Conservation (phyloP, 2,797 vertebrate genomes). For the Chloroceryle inda region DNA sequence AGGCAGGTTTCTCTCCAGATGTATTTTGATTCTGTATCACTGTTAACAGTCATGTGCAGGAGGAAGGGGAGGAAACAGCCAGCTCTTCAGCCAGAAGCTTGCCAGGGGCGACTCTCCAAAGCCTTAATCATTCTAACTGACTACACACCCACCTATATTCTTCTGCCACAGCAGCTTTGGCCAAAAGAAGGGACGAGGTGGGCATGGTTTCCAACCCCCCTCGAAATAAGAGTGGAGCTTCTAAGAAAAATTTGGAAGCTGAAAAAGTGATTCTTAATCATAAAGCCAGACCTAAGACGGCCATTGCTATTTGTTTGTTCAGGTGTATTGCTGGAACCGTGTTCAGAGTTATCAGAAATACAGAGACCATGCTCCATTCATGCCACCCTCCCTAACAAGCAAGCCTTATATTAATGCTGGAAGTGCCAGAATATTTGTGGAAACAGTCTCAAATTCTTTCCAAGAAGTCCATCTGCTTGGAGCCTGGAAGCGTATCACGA, state of each 20-base stretch:
- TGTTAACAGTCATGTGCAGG: neutral
- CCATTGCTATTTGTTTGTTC: neutral
- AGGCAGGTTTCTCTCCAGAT: neutral
- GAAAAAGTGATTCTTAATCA: neutral
- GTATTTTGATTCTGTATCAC: neutral
- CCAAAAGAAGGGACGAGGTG: neutral
- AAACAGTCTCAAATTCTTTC: neutral
- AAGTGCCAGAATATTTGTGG: neutral
- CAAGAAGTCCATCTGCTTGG: neutral
- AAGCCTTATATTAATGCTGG: neutral
- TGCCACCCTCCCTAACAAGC: neutral
- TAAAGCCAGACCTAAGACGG: neutral
- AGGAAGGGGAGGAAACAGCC: neutral
- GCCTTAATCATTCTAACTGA: neutral
- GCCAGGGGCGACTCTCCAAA: neutral
- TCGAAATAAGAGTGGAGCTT: neutral
- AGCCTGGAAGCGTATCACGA: neutral
- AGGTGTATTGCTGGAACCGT: neutral
- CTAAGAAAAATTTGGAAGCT: neutral
- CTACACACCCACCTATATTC: neutral
- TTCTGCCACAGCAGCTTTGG: neutral
- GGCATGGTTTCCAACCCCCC: neutral
- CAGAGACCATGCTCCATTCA: accelerated
- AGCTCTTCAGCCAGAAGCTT: neutral
- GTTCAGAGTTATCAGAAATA: neutral